These are phyloP conservation scores for Lutjanus campechanus DNA, from an alignment of 2,797 vertebrate species.

Conservation along the genomic window DNA sequence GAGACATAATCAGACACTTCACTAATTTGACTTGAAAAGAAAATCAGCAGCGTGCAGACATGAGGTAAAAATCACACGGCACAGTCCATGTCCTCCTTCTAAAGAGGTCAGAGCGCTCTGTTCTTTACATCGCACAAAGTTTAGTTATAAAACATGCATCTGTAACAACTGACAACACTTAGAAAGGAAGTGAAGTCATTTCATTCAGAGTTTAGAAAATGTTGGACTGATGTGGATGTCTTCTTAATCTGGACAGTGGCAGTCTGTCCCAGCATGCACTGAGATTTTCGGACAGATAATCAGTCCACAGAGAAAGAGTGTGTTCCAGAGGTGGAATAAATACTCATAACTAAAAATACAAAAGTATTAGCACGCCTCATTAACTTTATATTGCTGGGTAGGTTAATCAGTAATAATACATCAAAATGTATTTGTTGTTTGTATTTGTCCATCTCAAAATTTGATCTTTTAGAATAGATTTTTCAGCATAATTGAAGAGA, in stretches of 20 bases:
- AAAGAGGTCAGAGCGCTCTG: slow-evolving; percentile 55
- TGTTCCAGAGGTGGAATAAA: too few species aligned
- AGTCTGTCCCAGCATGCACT: neutral
- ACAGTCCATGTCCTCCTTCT: slow-evolving; percentile 18
- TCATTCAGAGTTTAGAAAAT: neutral
- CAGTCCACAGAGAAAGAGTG: neutral
- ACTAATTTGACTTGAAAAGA: slow-evolving; percentile 79
- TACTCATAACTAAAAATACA: too few species aligned
- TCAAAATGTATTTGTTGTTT: too few species aligned
- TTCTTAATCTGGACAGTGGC: neutral
- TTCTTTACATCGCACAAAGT: slow-evolving; percentile 22
- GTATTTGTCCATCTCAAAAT: too few species aligned
- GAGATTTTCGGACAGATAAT: neutral
- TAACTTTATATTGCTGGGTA: too few species aligned
- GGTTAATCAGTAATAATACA: too few species aligned
- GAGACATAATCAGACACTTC: slow-evolving; percentile 81
- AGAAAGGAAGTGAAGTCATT: neutral
- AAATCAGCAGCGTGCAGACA: slow-evolving; percentile 76
- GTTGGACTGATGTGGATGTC: neutral
- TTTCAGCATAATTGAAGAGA: too few species aligned
- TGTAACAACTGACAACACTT: neutral
- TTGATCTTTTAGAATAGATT: too few species aligned
- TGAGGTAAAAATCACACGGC: slow-evolving; percentile 61
- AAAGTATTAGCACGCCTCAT: too few species aligned
- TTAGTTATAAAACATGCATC: neutral